Evolutionary conservation across 2,797 vertebrate species (phyloP), one percentile per base, ranked within the genome.

Genomic region (Pachyuromys duprasi): DNA sequence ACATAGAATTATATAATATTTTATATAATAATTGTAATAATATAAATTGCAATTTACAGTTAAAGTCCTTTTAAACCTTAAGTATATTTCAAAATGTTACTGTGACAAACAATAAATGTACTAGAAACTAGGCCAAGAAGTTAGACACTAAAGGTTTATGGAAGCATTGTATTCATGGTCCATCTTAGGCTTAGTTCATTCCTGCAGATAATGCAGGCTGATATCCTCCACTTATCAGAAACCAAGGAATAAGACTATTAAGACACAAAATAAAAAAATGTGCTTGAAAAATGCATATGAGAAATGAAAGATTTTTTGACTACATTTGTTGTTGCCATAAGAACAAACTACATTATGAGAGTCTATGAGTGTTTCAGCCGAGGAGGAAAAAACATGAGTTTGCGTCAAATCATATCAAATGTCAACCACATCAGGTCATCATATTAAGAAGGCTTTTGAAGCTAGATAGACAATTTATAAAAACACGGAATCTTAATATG

Each of bases 211-310:
- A 26, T 13, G 39, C 11, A 74, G 72, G 22, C 42, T 42, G 36
- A 4, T 45, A 6, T 22, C 11, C 39, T 45, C 6, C 2, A 45
- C 28, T 45, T 83, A 65, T 3, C 28, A 33, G 39, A 83, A 11
- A 33, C 9, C 42, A 22, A 45, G 28, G 9, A 83, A 2, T 65
- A 65, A 65, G 8, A 49, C 7, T 45, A 45, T 31, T 33, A 31
- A 45, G 36, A 45, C 42, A 31, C 31, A 39, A 39, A 63, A 81
- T 60, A 9, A 82, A 62, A 90, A 6, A 12, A 5, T 72, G 5
- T 63, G 28, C n/a, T 93, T 33, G 17, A 65, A 96, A 95, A 96
- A 13, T 13, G 2, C 7, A 83, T 20, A 86, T 33, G 28, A 95
- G 17, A 94, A 93, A 86, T 3, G 15, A 90, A 89, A 87, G 26